Conservation (phyloP, 1,140 invertebrate species). For the Cepaea nemoralis region DNA sequence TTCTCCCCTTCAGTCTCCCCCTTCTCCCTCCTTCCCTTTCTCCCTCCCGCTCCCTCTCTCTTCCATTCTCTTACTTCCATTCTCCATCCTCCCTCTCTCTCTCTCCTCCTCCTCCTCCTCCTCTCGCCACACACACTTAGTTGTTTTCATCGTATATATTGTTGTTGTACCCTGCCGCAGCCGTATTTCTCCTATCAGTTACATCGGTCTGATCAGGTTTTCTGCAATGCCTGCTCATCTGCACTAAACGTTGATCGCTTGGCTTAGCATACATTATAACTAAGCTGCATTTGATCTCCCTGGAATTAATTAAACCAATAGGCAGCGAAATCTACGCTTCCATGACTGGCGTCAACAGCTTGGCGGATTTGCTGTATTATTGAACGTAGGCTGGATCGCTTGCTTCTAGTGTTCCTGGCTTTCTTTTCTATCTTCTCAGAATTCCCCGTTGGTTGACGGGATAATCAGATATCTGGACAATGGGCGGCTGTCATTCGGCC, state of each 20-base stretch:
- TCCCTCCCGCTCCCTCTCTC: not conserved
- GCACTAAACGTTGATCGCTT: no score
- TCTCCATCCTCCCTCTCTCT: conserved; percentile 24
- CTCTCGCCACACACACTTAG: not conserved
- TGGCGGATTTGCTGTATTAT: no score
- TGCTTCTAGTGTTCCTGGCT: not conserved
- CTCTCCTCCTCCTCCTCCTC: conserved; percentile 17
- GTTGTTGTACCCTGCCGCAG: no score
- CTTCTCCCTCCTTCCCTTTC: not conserved
- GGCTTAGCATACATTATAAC: no score
- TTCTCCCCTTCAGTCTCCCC: not conserved
- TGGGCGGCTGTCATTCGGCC: not conserved
- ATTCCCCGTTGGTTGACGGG: not conserved
- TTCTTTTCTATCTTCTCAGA: not conserved
- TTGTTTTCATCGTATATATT: no score
- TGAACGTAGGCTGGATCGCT: not conserved
- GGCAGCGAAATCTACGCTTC: no score
- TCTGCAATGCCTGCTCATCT: no score
- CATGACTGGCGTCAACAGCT: no score
- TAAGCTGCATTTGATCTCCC: no score
- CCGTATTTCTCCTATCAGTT: no score
- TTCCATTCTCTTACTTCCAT: not conserved
- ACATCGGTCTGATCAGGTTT: no score
- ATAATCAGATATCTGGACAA: conserved; percentile 13
- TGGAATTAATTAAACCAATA: no score